A percentile compares a stretch with the other conserved stretches of the same genome.
These are phyloP conservation scores for Mylabris sibirica DNA, from an alignment of 2,888 invertebrate genomes.

Conservation along the genomic window DNA sequence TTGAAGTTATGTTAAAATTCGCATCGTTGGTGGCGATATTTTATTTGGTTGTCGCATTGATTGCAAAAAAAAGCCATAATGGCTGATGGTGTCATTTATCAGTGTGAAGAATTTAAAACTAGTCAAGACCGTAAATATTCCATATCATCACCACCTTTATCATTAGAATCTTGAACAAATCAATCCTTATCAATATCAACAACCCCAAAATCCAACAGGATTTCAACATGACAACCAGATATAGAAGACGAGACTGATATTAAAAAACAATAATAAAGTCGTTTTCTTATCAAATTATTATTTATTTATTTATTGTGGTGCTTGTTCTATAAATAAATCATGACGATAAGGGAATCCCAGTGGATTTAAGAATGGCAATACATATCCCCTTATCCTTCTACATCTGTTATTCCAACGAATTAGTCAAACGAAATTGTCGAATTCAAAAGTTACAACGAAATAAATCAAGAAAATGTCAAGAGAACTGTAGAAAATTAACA, in stretches of 20 bases:
- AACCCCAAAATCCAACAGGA: neutral
- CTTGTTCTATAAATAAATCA: neutral
- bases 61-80: constrained; percentile 73
- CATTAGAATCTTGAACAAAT: constrained; percentile 12
- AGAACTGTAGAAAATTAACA: neutral
- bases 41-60: constrained; percentile 66
- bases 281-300: neutral
- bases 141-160: constrained; percentile 1
- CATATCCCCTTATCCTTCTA: neutral
- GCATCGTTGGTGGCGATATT: constrained; percentile 65
- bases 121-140: neutral
- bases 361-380: neutral
- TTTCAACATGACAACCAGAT: constrained; percentile 2
- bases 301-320: constrained; percentile 5
- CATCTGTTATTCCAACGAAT: neutral
- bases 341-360: neutral
- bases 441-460: neutral
- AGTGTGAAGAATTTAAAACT: constrained; percentile 23
- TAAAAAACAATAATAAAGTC: neutral
- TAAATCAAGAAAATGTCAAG: neutral
- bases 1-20: constrained; percentile 68
- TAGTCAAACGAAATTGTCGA: neutral
- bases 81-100: constrained; percentile 65
- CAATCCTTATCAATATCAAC: constrained; percentile 11
- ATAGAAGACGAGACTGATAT: neutral